Evolutionary conservation across 2,113 vertebrate species (phyloP).

Genomic region (Theristicus caerulescens): DNA sequence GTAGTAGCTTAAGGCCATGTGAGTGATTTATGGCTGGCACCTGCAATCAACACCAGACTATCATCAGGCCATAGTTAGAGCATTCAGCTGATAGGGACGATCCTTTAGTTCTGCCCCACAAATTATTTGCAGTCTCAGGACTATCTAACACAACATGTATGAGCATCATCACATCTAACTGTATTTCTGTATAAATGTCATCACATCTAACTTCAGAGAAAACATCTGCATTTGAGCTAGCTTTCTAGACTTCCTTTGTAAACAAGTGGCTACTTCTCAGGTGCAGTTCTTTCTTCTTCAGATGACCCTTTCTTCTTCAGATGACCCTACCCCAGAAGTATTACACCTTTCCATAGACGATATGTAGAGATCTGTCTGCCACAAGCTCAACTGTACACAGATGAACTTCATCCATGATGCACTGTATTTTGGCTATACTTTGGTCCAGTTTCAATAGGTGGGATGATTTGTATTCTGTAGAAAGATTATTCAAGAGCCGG

Average conservation of each 20-base stretch:
- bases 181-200: not conserved
- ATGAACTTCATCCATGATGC: not conserved
- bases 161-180: not conserved
- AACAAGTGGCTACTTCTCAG: not conserved
- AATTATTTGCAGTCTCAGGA: not conserved
- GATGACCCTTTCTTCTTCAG: not conserved
- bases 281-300: not conserved
- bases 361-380: not conserved
- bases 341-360: not conserved
- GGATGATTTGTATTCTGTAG: not conserved
- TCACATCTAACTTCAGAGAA: not conserved
- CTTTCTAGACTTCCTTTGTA: not conserved
- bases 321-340: not conserved
- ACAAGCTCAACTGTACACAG: not conserved
- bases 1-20: not conserved
- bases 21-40: not conserved
- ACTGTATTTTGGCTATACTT: not conserved
- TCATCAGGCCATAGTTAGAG: not conserved
- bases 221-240: not conserved
- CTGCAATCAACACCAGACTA: not conserved
- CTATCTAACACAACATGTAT: not conserved
- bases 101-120: not conserved
- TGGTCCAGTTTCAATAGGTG: not conserved
- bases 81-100: not conserved
- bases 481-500: not conserved